These are phyloP conservation scores for Flabesymbios commensalis DNA, from an alignment of 2,888 invertebrate genomes.

Conservation along the genomic window DNA sequence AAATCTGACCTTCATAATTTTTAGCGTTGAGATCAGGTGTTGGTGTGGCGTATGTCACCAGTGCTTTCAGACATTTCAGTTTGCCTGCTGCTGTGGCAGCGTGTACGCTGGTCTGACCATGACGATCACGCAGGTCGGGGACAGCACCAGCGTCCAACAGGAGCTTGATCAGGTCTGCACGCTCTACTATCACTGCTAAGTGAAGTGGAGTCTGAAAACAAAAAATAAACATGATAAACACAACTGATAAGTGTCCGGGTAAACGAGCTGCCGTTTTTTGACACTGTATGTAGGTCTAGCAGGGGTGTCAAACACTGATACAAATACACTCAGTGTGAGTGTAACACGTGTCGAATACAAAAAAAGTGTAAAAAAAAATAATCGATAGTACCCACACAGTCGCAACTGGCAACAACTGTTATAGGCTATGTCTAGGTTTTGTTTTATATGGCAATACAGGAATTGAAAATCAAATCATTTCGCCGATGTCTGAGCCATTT, in stretches of 20 bases:
- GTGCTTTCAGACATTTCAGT: not conserved
- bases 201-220: slow-evolving; percentile 30
- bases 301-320: too few species aligned
- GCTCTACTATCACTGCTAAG: slow-evolving; percentile 23
- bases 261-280: too few species aligned
- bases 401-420: too few species aligned
- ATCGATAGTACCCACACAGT: too few species aligned
- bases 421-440: too few species aligned
- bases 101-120: slow-evolving; percentile 27
- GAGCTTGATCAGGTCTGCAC: slow-evolving; percentile 12
- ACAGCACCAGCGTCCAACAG: slow-evolving; percentile 20
- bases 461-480: too few species aligned
- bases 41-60: not conserved
- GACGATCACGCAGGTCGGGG: slow-evolving; percentile 19
- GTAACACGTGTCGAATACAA: too few species aligned
- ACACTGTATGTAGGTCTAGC: too few species aligned
- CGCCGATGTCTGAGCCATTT: too few species aligned
- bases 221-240: not conserved
- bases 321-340: too few species aligned
- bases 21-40: slow-evolving; percentile 17
- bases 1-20: slow-evolving; percentile 28
- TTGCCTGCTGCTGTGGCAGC: slow-evolving; percentile 17
- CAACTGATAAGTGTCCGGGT: not conserved
- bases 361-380: too few species aligned
- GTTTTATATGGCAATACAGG: too few species aligned